Evolutionary conservation across 2,888 invertebrate genomes (phyloP).

Genomic region (Hemithea aestivaria): DNA sequence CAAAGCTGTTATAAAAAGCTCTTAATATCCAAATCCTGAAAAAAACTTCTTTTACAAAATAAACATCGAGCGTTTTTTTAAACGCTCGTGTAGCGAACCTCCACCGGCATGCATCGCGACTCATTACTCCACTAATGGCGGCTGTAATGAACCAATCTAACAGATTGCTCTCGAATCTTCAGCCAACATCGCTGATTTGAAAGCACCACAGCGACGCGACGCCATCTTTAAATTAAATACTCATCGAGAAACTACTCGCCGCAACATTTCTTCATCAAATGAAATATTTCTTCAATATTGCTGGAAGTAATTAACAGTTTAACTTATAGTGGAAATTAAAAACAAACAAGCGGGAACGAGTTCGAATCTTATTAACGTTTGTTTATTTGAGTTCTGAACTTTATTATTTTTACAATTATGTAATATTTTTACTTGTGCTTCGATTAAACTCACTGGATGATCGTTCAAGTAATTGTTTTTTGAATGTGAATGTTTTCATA

Average conservation of each 20-base stretch:
- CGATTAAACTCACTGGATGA: no score
- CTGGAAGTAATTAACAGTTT: slow-evolving; percentile 27
- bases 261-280: slow-evolving; percentile 24
- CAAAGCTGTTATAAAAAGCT: no score
- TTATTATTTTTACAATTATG: no score
- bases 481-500: no score
- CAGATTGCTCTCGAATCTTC: slow-evolving; percentile 76
- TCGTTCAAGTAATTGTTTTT: no score
- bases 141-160: slow-evolving; percentile 77
- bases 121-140: slow-evolving; percentile 76
- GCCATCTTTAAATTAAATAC: slow-evolving; percentile 62
- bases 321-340: slow-evolving; percentile 15
- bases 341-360: slow-evolving; percentile 11
- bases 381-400: no score
- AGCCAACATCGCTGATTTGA: slow-evolving; percentile 70
- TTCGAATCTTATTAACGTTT: slow-evolving; percentile 12
- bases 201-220: slow-evolving; percentile 45
- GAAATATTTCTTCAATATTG: slow-evolving; percentile 23
- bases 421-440: no score
- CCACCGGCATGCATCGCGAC: slow-evolving; percentile 69
- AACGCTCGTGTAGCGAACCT: slow-evolving; percentile 43
- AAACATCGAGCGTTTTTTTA: slow-evolving; percentile 17
- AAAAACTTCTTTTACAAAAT: no score
- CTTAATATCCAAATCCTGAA: no score
- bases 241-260: slow-evolving; percentile 24